phyloP scores from a whole-genome alignment of 2,113 vertebrate species.

The Myotis davidii region DNA sequence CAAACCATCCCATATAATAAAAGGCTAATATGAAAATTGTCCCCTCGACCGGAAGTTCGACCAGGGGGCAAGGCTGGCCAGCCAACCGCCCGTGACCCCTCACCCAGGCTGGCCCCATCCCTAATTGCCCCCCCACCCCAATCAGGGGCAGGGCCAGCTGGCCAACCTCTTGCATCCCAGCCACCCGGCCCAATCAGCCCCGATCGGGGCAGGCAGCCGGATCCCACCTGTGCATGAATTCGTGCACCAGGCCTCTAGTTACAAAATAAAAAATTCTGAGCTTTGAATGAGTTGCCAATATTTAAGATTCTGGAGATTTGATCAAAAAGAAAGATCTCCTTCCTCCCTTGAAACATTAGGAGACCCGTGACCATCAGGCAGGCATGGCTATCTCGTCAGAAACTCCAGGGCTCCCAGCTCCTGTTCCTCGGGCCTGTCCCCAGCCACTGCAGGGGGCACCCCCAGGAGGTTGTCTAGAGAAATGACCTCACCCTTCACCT shows the following conservation, averaged over 20 bases:
- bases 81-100: too few relatives aligned
- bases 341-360: background rate
- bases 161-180: too few relatives aligned
- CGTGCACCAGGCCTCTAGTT: too few relatives aligned
- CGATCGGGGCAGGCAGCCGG: too few relatives aligned
- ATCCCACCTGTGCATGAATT: too few relatives aligned
- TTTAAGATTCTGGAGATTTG: background rate
- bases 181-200: too few relatives aligned
- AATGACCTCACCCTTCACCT: background rate
- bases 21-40: too few relatives aligned
- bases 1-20: background rate
- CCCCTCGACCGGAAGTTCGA: too few relatives aligned
- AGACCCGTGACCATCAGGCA: background rate
- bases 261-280: background rate
- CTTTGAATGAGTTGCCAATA: background rate
- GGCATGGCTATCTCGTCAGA: fast-evolving
- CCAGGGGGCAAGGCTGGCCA: too few relatives aligned
- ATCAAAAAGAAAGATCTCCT: background rate
- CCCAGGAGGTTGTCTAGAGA: background rate
- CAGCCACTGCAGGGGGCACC: fast-evolving
- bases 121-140: too few relatives aligned
- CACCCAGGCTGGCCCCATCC: too few relatives aligned
- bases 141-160: too few relatives aligned
- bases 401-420: background rate
- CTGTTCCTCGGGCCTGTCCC: background rate